A percentile compares a stretch with the other conserved stretches of the same genome.
Conservation (phyloP, 2,888 invertebrate species). For the Belgica antarctica region DNA sequence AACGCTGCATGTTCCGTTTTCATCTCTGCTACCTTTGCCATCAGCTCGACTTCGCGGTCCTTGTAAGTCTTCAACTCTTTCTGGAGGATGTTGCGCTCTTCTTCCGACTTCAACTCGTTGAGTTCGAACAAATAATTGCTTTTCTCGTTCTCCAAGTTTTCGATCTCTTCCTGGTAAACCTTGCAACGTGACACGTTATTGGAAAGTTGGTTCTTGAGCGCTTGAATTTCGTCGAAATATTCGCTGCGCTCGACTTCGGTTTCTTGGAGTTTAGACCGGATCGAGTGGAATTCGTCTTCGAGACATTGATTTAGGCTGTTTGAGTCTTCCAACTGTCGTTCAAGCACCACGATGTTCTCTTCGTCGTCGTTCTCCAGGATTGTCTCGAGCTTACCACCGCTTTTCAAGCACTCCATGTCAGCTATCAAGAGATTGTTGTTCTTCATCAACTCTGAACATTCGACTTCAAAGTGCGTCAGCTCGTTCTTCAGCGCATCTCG, state of each 20-base stretch:
- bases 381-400: slow-evolving; percentile 61
- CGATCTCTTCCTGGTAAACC: slow-evolving; percentile 47
- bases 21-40: slow-evolving; percentile 46
- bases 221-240: slow-evolving; percentile 47
- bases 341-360: slow-evolving; percentile 64
- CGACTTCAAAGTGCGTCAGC: slow-evolving; percentile 33
- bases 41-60: slow-evolving; percentile 47
- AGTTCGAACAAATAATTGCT: slow-evolving; percentile 50
- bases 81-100: slow-evolving; percentile 45
- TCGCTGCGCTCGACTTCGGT: slow-evolving; percentile 50
- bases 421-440: slow-evolving; percentile 69
- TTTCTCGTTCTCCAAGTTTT: slow-evolving; percentile 49
- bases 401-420: slow-evolving; percentile 64
- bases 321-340: slow-evolving; percentile 65
- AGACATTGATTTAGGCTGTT: slow-evolving; percentile 61
- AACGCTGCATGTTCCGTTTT: slow-evolving; percentile 46
- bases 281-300: slow-evolving; percentile 61
- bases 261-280: slow-evolving; percentile 59
- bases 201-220: slow-evolving; percentile 50
- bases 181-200: slow-evolving; percentile 50
- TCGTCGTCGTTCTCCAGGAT: slow-evolving; percentile 68
- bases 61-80: slow-evolving; percentile 47
- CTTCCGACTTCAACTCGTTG: slow-evolving; percentile 49
- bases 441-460: slow-evolving; percentile 65
- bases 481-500: slow-evolving; percentile 20